Evolutionary conservation across 2,888 invertebrate genomes (phyloP).

Genomic region (Ichneumoninae sp.): DNA sequence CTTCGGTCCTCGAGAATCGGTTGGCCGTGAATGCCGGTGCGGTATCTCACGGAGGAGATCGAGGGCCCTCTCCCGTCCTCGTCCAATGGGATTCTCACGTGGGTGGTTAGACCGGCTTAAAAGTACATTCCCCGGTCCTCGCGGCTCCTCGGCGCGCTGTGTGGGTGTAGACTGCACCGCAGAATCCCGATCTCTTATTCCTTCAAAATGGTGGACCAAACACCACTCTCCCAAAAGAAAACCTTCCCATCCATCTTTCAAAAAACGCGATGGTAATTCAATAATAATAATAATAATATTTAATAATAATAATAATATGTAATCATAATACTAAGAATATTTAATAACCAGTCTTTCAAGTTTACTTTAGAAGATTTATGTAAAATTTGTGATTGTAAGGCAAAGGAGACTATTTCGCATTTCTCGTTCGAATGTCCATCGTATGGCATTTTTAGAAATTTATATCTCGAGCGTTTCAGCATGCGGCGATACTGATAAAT

Average conservation of each 20-base stretch:
- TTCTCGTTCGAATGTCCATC: too few relatives aligned
- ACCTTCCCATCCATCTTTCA: background rate
- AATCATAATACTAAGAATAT: too few relatives aligned
- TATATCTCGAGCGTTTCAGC: too few relatives aligned
- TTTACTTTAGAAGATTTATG: too few relatives aligned
- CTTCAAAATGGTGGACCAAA: constrained; percentile 80
- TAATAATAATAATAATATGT: too few relatives aligned
- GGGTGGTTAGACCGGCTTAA: constrained; percentile 77
- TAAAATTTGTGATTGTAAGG: too few relatives aligned
- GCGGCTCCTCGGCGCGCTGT: constrained; percentile 68
- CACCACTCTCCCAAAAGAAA: background rate
- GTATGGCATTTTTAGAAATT: too few relatives aligned
- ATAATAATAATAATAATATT: background rate
- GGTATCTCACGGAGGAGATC: constrained; percentile 59
- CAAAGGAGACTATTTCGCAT: too few relatives aligned
- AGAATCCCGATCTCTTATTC: constrained; percentile 75
- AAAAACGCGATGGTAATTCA: background rate
- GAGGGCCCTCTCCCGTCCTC: constrained; percentile 52
- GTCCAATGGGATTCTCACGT: constrained; percentile 80
- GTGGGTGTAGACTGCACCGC: constrained; percentile 80
- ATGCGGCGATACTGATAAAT: too few relatives aligned
- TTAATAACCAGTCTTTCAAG: too few relatives aligned
- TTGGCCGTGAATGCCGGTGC: constrained; percentile 25
- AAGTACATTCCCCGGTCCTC: constrained; percentile 68
- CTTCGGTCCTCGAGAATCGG: constrained; percentile 46